These are phyloP conservation scores for Chunga burmeisteri DNA, from an alignment of 2,113 vertebrate species.

Conservation along the genomic window DNA sequence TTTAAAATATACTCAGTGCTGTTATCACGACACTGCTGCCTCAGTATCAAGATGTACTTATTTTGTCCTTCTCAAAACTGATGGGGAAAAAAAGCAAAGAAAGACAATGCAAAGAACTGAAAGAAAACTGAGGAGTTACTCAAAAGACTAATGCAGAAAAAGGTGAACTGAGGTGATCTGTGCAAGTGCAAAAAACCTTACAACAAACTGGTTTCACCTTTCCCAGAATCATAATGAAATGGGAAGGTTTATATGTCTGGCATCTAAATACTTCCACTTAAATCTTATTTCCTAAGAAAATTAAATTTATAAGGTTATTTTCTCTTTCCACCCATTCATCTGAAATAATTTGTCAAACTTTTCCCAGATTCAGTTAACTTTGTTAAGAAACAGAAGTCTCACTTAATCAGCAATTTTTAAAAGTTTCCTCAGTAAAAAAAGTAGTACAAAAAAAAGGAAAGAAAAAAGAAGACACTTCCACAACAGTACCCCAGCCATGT, in stretches of 20 bases:
- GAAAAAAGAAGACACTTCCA: not conserved
- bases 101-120: not conserved
- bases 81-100: not conserved
- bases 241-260: not conserved
- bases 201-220: not conserved
- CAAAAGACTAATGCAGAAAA: not conserved
- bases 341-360: not conserved
- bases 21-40: not conserved
- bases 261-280: not conserved
- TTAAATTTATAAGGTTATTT: not conserved
- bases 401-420: not conserved
- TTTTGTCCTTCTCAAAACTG: not conserved
- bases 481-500: not conserved
- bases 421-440: not conserved
- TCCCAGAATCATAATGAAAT: not conserved
- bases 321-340: not conserved
- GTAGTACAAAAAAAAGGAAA: not conserved
- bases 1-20: not conserved
- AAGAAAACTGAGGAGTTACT: not conserved
- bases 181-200: not conserved
- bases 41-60: not conserved
- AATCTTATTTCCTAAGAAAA: not conserved
- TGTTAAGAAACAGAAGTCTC: not conserved
- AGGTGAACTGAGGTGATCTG: not conserved
- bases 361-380: not conserved